Evolutionary conservation across 2,113 vertebrate genomes (phyloP), one percentile per base, ranked within the genome.

Genomic region (Tragelaphus buxtoni): DNA sequence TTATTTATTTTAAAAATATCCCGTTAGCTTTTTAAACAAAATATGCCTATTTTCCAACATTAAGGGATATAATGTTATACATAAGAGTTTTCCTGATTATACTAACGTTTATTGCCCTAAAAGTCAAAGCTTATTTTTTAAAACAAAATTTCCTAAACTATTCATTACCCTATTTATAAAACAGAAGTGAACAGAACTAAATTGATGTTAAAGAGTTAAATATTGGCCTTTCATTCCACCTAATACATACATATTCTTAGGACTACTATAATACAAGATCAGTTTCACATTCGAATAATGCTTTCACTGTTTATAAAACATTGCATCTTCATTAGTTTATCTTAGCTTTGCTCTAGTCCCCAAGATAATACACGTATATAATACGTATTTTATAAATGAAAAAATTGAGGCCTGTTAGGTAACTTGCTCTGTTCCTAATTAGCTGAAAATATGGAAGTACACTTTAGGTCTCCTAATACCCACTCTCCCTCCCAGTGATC

Each of bases 291-390:
- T 65, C 60, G 20, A 18, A 58, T n/a, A 56, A 20, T 6, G 18
- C 76, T 96, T 93, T 94, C 80, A 90, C 80, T 88, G 30, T 81
- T 97, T 83, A 60, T 87, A 84, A 83, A 92, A 65, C 30, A 74
- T n/a, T 90, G 87, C 51, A 88, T 76, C 24, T 97, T 93, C 32
- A 47, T 55, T 83, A 90, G 32, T 76, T 84, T 18, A 86, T 63
- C 82, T 94, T 79, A 79, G 47, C 11, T 20, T 92, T 10, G 92
- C 9, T 63, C 42, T 9, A 42, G 32, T 91, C 87, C 80, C 55
- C 22, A 72, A 58, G 79, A 86, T 30, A 77, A 80, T 22, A 88
- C 4, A 96, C 11, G 20, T 83, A 39, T 63, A 58, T 79, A 74
- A 65, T 53, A 87, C 1, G 10, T 30, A 87, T 60, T 74, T 93